phyloP scores from a whole-genome alignment of 2,797 vertebrate species.

The Cossypha heuglini region DNA sequence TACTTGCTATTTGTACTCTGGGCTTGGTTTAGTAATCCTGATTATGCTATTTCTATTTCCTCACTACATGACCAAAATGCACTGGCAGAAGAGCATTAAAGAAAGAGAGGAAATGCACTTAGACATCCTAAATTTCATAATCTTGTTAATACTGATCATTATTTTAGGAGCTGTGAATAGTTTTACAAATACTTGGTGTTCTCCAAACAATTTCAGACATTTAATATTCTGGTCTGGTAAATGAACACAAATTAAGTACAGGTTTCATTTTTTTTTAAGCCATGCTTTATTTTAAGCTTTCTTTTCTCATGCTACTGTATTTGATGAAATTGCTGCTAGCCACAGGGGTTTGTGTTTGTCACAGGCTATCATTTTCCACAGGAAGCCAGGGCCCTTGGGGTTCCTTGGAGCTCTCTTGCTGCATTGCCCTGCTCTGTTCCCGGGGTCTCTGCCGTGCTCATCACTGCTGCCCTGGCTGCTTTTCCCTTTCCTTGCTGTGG shows the following conservation, averaged over 20 bases:
- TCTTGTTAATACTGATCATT: neutral
- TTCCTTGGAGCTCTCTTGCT: neutral
- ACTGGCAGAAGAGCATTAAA: neutral
- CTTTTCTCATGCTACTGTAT: neutral
- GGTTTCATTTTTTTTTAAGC: neutral
- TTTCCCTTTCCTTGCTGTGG: neutral
- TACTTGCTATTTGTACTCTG: neutral
- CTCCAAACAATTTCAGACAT: neutral
- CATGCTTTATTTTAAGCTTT: neutral
- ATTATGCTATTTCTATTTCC: neutral
- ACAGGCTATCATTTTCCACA: neutral
- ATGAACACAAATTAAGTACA: neutral
- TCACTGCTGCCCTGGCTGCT: neutral
- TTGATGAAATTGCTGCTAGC: neutral
- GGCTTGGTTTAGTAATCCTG: neutral
- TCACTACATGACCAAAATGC: neutral
- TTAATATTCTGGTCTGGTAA: neutral
- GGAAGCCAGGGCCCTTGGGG: neutral
- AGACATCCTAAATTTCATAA: neutral
- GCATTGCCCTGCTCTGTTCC: rapidly evolving
- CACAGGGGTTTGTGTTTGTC: neutral
- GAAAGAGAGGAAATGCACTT: neutral
- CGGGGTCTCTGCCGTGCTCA: rapidly evolving
- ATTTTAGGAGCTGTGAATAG: neutral
- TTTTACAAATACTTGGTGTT: neutral